Evolutionary conservation across 2,888 invertebrate genomes (phyloP).

Genomic region (Synergus japonicus): DNA sequence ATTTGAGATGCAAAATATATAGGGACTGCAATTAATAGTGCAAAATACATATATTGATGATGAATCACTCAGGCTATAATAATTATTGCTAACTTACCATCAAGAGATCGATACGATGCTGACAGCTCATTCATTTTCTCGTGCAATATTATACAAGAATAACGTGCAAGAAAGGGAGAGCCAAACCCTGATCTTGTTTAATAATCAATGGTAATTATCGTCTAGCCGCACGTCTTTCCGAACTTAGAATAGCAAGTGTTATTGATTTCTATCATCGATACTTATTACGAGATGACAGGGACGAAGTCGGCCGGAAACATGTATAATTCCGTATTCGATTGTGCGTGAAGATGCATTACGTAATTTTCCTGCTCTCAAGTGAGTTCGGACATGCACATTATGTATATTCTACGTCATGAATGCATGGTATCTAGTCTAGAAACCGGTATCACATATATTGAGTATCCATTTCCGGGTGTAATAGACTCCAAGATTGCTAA

Average conservation of each 20-base stretch:
- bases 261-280: neutral
- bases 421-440: constrained; percentile 7
- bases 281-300: neutral
- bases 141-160: neutral
- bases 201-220: neutral
- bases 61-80: neutral
- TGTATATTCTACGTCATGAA: neutral
- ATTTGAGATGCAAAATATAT: too few relatives aligned
- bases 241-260: neutral
- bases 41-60: neutral
- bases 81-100: neutral
- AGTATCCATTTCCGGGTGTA: constrained; percentile 34
- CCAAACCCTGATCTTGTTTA: neutral
- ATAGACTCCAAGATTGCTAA: neutral
- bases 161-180: too few relatives aligned
- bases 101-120: neutral
- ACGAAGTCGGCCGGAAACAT: neutral
- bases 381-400: neutral
- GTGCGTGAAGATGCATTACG: constrained; percentile 6
- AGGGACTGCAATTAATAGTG: neutral
- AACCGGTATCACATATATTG: constrained; percentile 6
- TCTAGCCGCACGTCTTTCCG: neutral
- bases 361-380: constrained; percentile 6
- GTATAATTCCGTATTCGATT: neutral
- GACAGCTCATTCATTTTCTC: neutral